Percentiles rank a stretch among this genome's conserved stretches.
phyloP scores from a whole-genome alignment of 2,797 vertebrate genomes.

The Muraenolepis orangiensis region DNA sequence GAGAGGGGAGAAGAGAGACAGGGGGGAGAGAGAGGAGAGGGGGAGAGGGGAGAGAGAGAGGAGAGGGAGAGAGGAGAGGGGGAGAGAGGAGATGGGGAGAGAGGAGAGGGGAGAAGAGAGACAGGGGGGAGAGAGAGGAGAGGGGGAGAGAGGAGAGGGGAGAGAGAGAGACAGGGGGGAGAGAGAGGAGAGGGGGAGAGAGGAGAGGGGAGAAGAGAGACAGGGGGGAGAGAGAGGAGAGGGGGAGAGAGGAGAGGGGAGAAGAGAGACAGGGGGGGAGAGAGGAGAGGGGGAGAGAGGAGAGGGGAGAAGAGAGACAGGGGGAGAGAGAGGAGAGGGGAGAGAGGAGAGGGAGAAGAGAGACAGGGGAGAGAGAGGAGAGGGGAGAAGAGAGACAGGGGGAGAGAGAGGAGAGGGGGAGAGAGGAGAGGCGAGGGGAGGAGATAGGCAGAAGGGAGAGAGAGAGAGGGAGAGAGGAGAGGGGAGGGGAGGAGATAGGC shows the following conservation, averaged over 20 bases:
- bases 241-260: slow-evolving; percentile 10
- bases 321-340: neutral
- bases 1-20: neutral
- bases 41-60: neutral
- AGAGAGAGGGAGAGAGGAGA: slow-evolving; percentile 21
- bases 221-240: slow-evolving; percentile 36
- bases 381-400: too few relatives aligned
- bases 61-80: slow-evolving; percentile 34
- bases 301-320: too few relatives aligned
- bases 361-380: slow-evolving; percentile 31
- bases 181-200: neutral
- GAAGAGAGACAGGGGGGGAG: slow-evolving; percentile 64
- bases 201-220: slow-evolving; percentile 32
- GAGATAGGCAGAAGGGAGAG: slow-evolving; percentile 71
- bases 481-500: neutral
- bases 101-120: slow-evolving; percentile 14
- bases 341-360: neutral
- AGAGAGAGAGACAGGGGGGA: neutral
- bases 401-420: too few relatives aligned
- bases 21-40: neutral
- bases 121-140: slow-evolving; percentile 71
- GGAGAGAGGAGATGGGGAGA: slow-evolving; percentile 34
- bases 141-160: neutral
- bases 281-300: slow-evolving; percentile 46
- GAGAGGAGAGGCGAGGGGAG: slow-evolving; percentile 26